Evolutionary conservation across 2,888 invertebrate genomes (phyloP).

Genomic region (Chymomyza procnemis): DNA sequence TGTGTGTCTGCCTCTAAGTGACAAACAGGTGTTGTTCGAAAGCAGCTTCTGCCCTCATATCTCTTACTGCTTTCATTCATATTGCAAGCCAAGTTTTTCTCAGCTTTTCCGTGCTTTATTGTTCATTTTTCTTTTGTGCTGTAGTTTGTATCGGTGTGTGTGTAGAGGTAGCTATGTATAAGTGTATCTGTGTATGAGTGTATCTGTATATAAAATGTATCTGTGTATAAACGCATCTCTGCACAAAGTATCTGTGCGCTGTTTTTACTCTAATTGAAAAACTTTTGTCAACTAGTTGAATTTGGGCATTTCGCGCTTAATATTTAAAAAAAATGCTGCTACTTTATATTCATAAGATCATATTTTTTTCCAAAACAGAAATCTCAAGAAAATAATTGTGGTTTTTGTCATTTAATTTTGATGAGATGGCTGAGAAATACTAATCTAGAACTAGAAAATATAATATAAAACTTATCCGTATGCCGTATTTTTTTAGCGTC

Average conservation of each 20-base stretch:
- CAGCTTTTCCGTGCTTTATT: background rate
- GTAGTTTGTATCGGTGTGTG: background rate
- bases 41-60: background rate
- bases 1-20: background rate
- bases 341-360: background rate
- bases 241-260: background rate
- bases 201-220: too few species aligned
- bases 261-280: conserved; percentile 48
- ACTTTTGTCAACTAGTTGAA: conserved; percentile 34
- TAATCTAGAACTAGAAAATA: too few species aligned
- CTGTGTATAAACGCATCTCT: too few species aligned
- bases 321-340: too few species aligned
- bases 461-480: too few species aligned
- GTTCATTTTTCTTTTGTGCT: background rate
- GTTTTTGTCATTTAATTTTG: too few species aligned
- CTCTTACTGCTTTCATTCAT: background rate
- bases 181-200: background rate
- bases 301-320: conserved; percentile 7
- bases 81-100: background rate
- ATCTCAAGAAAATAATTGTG: too few species aligned
- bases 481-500: too few species aligned
- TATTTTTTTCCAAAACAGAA: too few species aligned
- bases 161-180: too few species aligned
- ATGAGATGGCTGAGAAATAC: too few species aligned
- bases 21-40: background rate